Evolutionary conservation across 2,888 invertebrate species (phyloP).

Genomic region (Caradrina clavipalpis): DNA sequence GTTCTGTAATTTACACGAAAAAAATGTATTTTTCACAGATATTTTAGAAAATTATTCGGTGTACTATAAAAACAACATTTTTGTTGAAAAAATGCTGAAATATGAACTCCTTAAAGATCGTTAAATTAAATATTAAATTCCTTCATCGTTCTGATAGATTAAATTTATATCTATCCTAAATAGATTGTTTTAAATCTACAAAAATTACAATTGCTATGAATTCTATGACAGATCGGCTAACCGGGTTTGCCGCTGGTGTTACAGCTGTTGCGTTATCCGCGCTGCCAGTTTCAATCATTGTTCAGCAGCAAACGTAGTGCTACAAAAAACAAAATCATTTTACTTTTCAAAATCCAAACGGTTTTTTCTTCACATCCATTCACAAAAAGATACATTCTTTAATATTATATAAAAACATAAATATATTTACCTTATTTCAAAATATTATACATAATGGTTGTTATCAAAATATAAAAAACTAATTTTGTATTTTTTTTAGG

Average conservation of each 20-base stretch:
- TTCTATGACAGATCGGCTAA: slow-evolving; percentile 59
- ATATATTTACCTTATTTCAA: slow-evolving; percentile 80
- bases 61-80: background rate
- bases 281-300: slow-evolving; percentile 84
- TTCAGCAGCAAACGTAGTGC: slow-evolving; percentile 74
- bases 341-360: slow-evolving; percentile 38
- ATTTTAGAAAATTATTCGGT: background rate
- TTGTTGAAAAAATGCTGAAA: background rate
- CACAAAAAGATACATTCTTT: slow-evolving; percentile 24
- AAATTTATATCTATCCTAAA: background rate
- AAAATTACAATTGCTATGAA: slow-evolving; percentile 23
- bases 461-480: slow-evolving; percentile 83
- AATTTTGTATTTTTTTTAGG: slow-evolving; percentile 84
- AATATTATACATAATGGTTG: slow-evolving; percentile 81
- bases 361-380: slow-evolving; percentile 31
- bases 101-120: background rate
- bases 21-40: background rate
- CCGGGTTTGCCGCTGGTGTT: slow-evolving; percentile 68
- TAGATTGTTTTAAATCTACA: slow-evolving; percentile 2
- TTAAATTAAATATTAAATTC: no score
- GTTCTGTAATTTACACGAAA: background rate
- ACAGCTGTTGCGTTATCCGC: slow-evolving; percentile 78
- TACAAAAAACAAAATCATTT: slow-evolving; percentile 60
- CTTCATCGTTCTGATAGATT: background rate
- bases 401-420: slow-evolving; percentile 63